phyloP scores from a whole-genome alignment of 1,140 invertebrate genomes.

The Aphidius ervi region DNA sequence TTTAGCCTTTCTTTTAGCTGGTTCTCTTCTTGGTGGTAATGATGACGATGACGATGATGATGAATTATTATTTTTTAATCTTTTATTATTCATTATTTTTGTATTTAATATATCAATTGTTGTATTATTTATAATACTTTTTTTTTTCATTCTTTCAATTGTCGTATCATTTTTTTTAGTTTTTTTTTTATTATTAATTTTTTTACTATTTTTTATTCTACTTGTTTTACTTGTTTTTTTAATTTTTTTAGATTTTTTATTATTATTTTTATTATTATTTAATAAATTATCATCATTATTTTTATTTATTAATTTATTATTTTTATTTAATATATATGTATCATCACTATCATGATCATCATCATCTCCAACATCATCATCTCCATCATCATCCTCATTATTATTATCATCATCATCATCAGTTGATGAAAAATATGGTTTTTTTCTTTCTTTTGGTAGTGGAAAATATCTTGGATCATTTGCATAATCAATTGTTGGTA shows the following conservation, averaged over 20 bases:
- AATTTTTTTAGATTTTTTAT: conserved; percentile 40
- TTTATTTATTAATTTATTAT: conserved; percentile 39
- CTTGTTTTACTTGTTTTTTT: conserved; percentile 49
- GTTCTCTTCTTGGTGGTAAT: conserved; percentile 59
- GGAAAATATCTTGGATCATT: conserved; percentile 71
- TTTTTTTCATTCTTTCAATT: conserved; percentile 38
- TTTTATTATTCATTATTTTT: conserved; percentile 8
- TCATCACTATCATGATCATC: conserved; percentile 57
- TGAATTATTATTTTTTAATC: not conserved
- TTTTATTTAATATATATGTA: conserved; percentile 52
- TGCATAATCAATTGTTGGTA: conserved; percentile 46
- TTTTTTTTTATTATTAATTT: conserved; percentile 52
- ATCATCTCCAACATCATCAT: conserved; percentile 56
- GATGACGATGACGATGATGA: conserved; percentile 2
- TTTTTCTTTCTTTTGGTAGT: conserved; percentile 68
- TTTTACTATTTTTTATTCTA: conserved; percentile 50
- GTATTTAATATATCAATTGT: conserved; percentile 39
- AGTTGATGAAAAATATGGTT: conserved; percentile 62
- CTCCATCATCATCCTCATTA: conserved; percentile 60
- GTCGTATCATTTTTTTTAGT: conserved; percentile 40
- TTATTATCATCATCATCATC: conserved; percentile 62
- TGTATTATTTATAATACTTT: conserved; percentile 26
- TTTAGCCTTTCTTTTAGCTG: conserved; percentile 63
- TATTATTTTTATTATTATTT: conserved; percentile 30
- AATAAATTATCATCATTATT: conserved; percentile 44